Percentiles rank a stretch among this genome's conserved stretches.
phyloP scores from a whole-genome alignment of 2,888 invertebrate genomes.

The Agrochola lychnidis region DNA sequence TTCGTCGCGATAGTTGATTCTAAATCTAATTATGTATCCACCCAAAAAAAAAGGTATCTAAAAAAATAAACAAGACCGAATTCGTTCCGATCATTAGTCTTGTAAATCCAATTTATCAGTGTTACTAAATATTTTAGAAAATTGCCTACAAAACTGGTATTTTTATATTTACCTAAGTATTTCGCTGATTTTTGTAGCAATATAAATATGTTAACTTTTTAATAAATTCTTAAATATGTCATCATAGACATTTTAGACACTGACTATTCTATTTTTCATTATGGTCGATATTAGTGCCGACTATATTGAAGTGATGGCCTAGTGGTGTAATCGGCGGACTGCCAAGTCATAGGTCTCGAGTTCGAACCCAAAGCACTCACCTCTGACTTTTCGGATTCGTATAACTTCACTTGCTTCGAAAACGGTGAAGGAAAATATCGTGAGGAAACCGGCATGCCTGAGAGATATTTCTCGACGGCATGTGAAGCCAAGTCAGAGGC shows the following conservation, averaged over 20 bases:
- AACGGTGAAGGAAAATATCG: no score
- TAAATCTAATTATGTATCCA: constrained; percentile 28
- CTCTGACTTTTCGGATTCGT: no score
- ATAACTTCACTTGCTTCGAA: no score
- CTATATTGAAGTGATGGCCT: no score
- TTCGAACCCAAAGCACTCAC: no score
- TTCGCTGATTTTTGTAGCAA: not conserved
- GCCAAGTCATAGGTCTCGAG: no score
- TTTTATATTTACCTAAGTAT: not conserved
- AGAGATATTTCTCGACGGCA: no score
- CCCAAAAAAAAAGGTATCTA: no score
- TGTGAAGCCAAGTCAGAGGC: no score
- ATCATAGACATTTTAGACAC: not conserved
- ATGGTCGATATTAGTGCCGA: not conserved
- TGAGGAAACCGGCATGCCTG: no score
- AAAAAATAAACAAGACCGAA: constrained; percentile 30
- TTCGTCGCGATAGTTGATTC: constrained; percentile 8
- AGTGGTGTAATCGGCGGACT: no score
- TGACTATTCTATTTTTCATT: not conserved
- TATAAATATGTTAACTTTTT: not conserved
- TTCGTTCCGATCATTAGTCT: constrained; percentile 42
- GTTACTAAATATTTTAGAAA: constrained; percentile 35
- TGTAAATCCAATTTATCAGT: constrained; percentile 24
- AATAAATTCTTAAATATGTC: not conserved
- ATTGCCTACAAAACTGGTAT: constrained; percentile 11